phyloP scores from a whole-genome alignment of 2,888 invertebrate species.

The Lucinisca nassula region DNA sequence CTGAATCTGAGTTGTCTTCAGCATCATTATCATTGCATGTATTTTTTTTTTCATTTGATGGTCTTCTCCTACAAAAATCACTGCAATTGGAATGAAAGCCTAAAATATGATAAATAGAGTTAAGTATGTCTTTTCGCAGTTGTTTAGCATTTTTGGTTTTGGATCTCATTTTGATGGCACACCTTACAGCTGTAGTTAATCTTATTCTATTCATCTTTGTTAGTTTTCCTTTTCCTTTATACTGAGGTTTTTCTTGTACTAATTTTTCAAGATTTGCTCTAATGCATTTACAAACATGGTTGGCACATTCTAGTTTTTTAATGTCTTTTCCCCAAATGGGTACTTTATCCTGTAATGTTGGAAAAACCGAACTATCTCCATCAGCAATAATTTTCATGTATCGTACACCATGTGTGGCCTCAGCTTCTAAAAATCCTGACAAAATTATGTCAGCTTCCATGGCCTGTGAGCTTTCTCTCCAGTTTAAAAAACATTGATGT shows the following conservation, averaged over 20 bases:
- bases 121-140: not conserved
- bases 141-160: not conserved
- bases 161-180: not conserved
- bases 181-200: not conserved
- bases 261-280: conserved; percentile 28
- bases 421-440: conserved; percentile 61
- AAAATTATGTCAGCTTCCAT: conserved; percentile 39
- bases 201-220: not conserved
- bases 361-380: conserved; percentile 52
- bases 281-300: conserved; percentile 53
- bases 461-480: conserved; percentile 48
- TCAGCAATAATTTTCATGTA: conserved; percentile 60
- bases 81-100: not conserved
- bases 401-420: conserved; percentile 54
- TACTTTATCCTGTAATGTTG: conserved; percentile 18
- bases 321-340: conserved; percentile 38
- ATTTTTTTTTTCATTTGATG: not conserved
- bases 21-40: not conserved
- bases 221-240: not conserved
- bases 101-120: not conserved
- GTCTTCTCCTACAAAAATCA: too few relatives aligned
- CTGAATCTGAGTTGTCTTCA: too few relatives aligned
- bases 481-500: conserved; percentile 64
- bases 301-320: conserved; percentile 48
- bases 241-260: not conserved